Conservation (phyloP, 2,888 invertebrate species). For the Dryobotodes eremita region DNA sequence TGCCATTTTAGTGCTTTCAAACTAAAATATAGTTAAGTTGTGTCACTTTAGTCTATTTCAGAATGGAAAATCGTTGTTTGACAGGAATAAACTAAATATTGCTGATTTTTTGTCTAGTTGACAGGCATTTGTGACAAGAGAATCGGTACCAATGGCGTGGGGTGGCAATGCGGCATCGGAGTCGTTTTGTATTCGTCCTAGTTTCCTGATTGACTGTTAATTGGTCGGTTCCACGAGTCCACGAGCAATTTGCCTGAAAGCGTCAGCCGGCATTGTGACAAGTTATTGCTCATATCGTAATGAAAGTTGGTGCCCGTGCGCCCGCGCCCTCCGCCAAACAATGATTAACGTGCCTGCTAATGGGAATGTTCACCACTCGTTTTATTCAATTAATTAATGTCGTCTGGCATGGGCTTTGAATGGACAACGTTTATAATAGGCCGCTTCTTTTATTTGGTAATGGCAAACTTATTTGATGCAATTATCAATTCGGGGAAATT, state of each 20-base stretch:
- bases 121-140: too few relatives aligned
- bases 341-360: slow-evolving; percentile 72
- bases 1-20: too few relatives aligned
- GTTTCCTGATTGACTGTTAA: slow-evolving; percentile 66
- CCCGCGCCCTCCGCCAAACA: slow-evolving; percentile 53
- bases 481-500: neutral
- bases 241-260: slow-evolving; percentile 73
- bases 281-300: slow-evolving; percentile 72
- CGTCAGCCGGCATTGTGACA: slow-evolving; percentile 60
- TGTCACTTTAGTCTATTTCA: too few relatives aligned
- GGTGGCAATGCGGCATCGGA: slow-evolving; percentile 2
- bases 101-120: too few relatives aligned
- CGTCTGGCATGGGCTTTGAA: slow-evolving; percentile 33
- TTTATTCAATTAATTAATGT: slow-evolving; percentile 73
- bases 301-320: slow-evolving; percentile 64
- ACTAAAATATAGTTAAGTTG: too few relatives aligned
- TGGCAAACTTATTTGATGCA: slow-evolving; percentile 25
- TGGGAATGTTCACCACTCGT: slow-evolving; percentile 68
- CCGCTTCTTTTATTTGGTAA: slow-evolving; percentile 3
- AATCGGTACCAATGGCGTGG: neutral
- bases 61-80: too few relatives aligned
- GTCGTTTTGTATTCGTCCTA: slow-evolving; percentile 53
- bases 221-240: slow-evolving; percentile 57
- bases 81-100: too few relatives aligned
- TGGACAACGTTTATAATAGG: slow-evolving; percentile 14